Conservation (phyloP, 2,888 invertebrate species). For the Drosophila percnosoma region DNA sequence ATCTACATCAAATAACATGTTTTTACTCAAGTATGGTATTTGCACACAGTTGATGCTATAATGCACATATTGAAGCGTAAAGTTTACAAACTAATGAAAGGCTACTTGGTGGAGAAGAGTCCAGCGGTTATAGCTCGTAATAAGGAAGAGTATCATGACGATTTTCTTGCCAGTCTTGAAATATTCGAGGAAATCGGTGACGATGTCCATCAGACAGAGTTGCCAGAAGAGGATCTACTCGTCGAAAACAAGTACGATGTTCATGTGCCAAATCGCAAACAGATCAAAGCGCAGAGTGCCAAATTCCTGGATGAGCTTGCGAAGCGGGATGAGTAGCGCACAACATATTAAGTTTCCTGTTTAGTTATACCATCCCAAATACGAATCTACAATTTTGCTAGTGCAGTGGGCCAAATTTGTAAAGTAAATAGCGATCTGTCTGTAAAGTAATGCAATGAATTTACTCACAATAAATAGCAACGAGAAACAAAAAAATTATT, state of each 20-base stretch:
- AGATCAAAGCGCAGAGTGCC: conserved; percentile 82
- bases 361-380: conserved; percentile 18
- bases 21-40: background rate
- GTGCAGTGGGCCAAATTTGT: conserved; percentile 14
- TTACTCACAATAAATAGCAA: conserved; percentile 43
- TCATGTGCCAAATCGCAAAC: conserved; percentile 80
- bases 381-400: background rate
- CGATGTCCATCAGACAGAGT: conserved; percentile 31
- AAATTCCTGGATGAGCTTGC: conserved; percentile 82
- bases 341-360: background rate
- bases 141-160: conserved; percentile 74
- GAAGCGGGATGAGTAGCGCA: conserved; percentile 77
- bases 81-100: conserved; percentile 71
- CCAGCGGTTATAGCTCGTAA: conserved; percentile 44
- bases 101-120: conserved; percentile 58
- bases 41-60: conserved; percentile 69
- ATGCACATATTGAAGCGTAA: conserved; percentile 75
- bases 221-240: conserved; percentile 60
- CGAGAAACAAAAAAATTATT: conserved; percentile 36
- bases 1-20: accelerated
- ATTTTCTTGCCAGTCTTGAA: conserved; percentile 62
- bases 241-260: conserved; percentile 68
- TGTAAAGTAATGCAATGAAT: conserved; percentile 26
- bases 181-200: conserved; percentile 32
- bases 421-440: background rate